These are phyloP conservation scores for Dryobotodes eremita DNA, from an alignment of 2,888 invertebrate genomes.

Conservation along the genomic window DNA sequence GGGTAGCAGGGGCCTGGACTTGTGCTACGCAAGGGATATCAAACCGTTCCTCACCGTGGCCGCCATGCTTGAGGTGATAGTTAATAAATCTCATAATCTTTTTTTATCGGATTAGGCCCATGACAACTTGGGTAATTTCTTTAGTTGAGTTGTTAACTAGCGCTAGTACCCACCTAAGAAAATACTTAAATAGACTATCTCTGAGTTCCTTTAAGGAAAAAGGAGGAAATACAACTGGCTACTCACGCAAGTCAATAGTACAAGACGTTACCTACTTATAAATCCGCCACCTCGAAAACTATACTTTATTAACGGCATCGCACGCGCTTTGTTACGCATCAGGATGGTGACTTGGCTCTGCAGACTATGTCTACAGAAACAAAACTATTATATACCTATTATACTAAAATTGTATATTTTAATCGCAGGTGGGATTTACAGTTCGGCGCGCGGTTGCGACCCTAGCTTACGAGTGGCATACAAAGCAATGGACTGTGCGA, in stretches of 20 bases:
- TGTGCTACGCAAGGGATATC: conserved; percentile 84
- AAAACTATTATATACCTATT: neutral
- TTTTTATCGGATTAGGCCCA: neutral
- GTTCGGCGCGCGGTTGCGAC: conserved; percentile 84
- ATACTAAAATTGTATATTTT: neutral
- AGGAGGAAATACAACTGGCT: neutral
- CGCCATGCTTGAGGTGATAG: conserved; percentile 86
- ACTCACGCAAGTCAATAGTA: neutral
- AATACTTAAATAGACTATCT: neutral
- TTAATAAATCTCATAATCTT: neutral
- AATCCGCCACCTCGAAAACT: neutral
- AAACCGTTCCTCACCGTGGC: conserved; percentile 86
- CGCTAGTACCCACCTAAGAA: neutral
- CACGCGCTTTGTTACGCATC: neutral
- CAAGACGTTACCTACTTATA: neutral
- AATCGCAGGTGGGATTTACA: conserved; percentile 83
- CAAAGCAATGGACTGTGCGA: conserved; percentile 84
- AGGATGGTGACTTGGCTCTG: neutral
- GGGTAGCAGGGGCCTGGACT: conserved; percentile 86
- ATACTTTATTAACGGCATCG: neutral
- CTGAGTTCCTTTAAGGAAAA: neutral
- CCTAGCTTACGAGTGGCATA: conserved; percentile 85
- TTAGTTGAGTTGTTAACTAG: neutral
- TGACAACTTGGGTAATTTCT: neutral
- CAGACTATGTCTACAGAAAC: neutral